phyloP scores from a whole-genome alignment of 2,113 vertebrate genomes.

The Nothocercus nigrocapillus region DNA sequence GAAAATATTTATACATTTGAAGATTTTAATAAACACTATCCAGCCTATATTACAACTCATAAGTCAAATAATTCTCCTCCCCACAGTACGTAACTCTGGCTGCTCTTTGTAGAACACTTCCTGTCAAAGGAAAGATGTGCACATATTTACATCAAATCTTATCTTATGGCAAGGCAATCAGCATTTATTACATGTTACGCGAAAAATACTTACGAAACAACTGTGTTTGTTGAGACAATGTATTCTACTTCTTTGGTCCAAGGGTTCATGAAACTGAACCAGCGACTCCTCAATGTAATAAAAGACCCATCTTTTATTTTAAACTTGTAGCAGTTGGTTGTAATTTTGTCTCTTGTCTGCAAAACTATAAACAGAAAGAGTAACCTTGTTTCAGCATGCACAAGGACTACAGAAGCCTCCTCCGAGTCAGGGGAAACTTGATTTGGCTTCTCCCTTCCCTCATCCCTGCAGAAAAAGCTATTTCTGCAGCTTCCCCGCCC shows the following conservation, averaged over 20 bases:
- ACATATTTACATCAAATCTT: neutral
- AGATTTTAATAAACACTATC: neutral
- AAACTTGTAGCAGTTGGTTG: constrained; percentile 98
- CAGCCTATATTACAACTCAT: neutral
- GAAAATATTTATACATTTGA: neutral
- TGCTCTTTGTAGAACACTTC: neutral
- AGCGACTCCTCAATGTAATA: constrained; percentile 95
- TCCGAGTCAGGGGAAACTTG: neutral
- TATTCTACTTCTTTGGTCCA: constrained; percentile 99
- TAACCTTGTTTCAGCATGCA: neutral
- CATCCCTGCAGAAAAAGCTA: neutral
- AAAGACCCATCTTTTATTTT: constrained; percentile 99
- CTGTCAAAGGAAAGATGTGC: neutral
- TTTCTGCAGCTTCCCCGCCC: neutral
- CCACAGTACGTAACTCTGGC: neutral
- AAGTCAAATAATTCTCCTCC: neutral
- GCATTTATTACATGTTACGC: neutral
- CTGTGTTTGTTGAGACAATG: constrained; percentile 97
- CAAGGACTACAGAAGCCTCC: rapidly evolving
- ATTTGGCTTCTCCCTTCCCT: neutral
- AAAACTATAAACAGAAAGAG: constrained; percentile 83
- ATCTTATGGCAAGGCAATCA: neutral
- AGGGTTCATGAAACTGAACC: constrained; percentile 99
- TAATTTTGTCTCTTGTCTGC: constrained; percentile 97
- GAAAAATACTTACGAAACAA: constrained; percentile 90